These are phyloP conservation scores for Cirrhinus mrigala DNA, from an alignment of 2,797 vertebrate species.

Conservation along the genomic window DNA sequence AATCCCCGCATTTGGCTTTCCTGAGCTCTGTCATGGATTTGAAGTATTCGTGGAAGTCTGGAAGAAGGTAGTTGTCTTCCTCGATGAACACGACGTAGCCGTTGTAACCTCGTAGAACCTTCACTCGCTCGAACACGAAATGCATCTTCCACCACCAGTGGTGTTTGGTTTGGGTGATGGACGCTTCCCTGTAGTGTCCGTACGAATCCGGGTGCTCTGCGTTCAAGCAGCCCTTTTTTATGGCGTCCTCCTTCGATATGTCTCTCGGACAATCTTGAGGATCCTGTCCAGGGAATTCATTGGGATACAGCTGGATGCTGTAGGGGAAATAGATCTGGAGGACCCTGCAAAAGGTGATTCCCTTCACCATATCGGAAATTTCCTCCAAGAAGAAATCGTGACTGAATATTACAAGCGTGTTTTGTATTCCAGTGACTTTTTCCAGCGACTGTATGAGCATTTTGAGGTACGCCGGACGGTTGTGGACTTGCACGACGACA, in stretches of 20 bases:
- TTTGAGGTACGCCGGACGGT: conserved; percentile 78
- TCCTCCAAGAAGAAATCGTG: conserved; percentile 82
- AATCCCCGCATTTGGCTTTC: conserved; percentile 73
- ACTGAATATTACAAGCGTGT: conserved; percentile 81
- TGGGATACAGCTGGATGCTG: conserved; percentile 81
- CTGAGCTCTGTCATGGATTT: conserved; percentile 70
- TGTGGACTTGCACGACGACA: conserved; percentile 82
- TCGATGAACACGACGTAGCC: conserved; percentile 78
- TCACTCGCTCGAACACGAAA: conserved; percentile 83
- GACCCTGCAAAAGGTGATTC: conserved; percentile 81
- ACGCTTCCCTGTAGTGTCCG: conserved; percentile 82
- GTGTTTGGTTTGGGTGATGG: conserved; percentile 82
- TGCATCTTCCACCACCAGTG: conserved; percentile 88
- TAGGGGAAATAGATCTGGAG: conserved; percentile 85
- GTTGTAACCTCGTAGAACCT: conserved; percentile 74
- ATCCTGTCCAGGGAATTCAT: conserved; percentile 80
- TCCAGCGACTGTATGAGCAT: conserved; percentile 79
- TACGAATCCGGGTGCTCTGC: conserved; percentile 80
- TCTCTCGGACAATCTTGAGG: conserved; percentile 78
- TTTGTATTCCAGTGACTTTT: conserved; percentile 70
- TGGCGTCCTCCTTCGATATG: conserved; percentile 71
- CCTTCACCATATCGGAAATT: conserved; percentile 72
- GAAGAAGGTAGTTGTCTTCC: conserved; percentile 83
- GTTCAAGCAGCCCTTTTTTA: conserved; percentile 77
- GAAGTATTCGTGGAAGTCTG: conserved; percentile 78